Evolutionary conservation across 2,113 vertebrate species (phyloP).

Genomic region (Urocolius indicus): DNA sequence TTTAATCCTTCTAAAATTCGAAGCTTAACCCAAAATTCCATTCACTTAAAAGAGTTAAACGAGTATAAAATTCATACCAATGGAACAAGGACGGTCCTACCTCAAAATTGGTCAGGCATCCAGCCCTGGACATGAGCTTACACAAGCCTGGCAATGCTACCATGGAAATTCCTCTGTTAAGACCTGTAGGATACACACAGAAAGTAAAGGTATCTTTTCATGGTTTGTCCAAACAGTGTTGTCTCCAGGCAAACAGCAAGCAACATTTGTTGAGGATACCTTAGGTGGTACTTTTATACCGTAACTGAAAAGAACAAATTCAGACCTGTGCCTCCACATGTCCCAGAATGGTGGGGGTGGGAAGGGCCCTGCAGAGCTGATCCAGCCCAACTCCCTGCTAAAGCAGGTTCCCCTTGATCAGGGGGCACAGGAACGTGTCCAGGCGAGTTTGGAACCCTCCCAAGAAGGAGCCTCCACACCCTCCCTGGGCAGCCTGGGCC

Average conservation of each 20-base stretch:
- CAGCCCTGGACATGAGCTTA: neutral
- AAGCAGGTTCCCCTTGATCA: too few species aligned
- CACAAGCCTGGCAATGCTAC: neutral
- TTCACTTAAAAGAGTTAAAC: neutral
- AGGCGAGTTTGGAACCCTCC: too few species aligned
- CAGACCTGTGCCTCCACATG: neutral
- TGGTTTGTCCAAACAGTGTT: neutral
- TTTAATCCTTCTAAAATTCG: neutral
- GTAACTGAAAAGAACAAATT: neutral
- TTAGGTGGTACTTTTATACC: neutral
- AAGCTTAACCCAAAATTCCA: conserved; percentile 8
- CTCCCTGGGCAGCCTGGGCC: too few species aligned
- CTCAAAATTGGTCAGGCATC: neutral
- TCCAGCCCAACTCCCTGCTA: too few species aligned
- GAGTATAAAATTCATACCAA: neutral
- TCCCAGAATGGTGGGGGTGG: too few species aligned
- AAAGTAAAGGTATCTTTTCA: neutral
- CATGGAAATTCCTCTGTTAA: neutral
- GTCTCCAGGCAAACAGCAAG: neutral
- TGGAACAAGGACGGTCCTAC: neutral
- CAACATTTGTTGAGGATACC: neutral
- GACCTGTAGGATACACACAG: neutral
- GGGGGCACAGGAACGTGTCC: too few species aligned
- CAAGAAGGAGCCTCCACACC: too few species aligned
- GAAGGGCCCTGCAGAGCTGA: too few species aligned